These are phyloP conservation scores for Bicyclus anynana DNA, from an alignment of 1,140 invertebrate species.

Conservation along the genomic window DNA sequence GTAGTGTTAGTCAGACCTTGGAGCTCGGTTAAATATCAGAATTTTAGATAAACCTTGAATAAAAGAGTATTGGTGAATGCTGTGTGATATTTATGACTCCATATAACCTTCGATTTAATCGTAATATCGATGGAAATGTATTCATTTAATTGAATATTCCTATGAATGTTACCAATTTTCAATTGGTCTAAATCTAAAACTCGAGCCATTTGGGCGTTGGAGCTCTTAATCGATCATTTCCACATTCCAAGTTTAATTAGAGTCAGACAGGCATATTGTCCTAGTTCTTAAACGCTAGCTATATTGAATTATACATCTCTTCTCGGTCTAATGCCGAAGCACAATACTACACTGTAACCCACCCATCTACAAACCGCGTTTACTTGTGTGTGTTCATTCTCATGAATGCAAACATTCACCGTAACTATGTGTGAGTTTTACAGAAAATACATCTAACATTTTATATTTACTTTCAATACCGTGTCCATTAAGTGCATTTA, in stretches of 20 bases:
- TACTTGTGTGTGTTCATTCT: conserved; percentile 21
- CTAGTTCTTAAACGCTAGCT: conserved; percentile 57
- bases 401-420: conserved; percentile 35
- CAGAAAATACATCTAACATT: conserved; percentile 6
- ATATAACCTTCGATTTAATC: neutral
- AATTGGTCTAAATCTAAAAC: conserved; percentile 8
- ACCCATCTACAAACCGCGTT: conserved; percentile 31
- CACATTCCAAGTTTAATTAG: conserved; percentile 39
- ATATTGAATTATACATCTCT: conserved; percentile 58
- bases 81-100: neutral
- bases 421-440: conserved; percentile 24
- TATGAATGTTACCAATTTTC: conserved; percentile 10
- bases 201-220: neutral
- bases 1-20: neutral
- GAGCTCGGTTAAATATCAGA: neutral
- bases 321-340: conserved; percentile 61
- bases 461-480: neutral
- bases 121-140: neutral
- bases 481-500: neutral
- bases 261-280: conserved; percentile 50
- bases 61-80: neutral
- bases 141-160: conserved; percentile 1
- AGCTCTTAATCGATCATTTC: conserved; percentile 18
- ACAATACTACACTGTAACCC: conserved; percentile 55
- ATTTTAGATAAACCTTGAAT: too few relatives aligned